A percentile compares a stretch with the other conserved stretches of the same genome.
Evolutionary conservation across 2,797 vertebrate genomes (phyloP).

Genomic region (Sebastes dallii): DNA sequence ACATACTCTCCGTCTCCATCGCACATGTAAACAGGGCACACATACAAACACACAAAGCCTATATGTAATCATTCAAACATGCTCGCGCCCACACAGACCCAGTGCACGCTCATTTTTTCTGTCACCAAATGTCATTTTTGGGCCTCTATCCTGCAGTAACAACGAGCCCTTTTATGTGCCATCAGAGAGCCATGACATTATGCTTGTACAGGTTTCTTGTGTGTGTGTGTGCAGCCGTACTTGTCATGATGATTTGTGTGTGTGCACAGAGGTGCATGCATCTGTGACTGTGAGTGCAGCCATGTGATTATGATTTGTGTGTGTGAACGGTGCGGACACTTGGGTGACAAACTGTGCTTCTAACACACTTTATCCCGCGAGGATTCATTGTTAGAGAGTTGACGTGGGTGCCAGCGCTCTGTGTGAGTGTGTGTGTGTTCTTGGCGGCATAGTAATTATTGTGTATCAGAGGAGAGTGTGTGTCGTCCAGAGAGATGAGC

Average conservation of each 20-base stretch:
- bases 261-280: background rate
- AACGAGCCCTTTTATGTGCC: conserved; percentile 3
- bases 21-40: background rate
- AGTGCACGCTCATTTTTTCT: background rate
- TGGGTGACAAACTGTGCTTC: conserved; percentile 20
- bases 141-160: background rate
- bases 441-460: conserved; percentile 45
- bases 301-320: conserved; percentile 29
- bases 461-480: conserved; percentile 32
- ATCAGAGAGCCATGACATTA: conserved; percentile 12
- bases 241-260: background rate
- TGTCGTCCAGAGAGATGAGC: conserved; percentile 40
- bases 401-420: conserved; percentile 26
- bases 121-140: background rate
- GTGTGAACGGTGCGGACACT: background rate
- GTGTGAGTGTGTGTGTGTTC: background rate
- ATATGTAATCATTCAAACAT: background rate
- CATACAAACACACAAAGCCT: background rate
- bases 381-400: conserved; percentile 40
- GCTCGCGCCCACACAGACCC: background rate
- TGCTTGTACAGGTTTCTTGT: background rate
- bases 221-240: background rate
- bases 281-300: conserved; percentile 8
- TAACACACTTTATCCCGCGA: conserved; percentile 3
- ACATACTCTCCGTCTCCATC: background rate